Evolutionary conservation across 2,797 vertebrate genomes (phyloP).

Genomic region (Chrysolophus pictus): DNA sequence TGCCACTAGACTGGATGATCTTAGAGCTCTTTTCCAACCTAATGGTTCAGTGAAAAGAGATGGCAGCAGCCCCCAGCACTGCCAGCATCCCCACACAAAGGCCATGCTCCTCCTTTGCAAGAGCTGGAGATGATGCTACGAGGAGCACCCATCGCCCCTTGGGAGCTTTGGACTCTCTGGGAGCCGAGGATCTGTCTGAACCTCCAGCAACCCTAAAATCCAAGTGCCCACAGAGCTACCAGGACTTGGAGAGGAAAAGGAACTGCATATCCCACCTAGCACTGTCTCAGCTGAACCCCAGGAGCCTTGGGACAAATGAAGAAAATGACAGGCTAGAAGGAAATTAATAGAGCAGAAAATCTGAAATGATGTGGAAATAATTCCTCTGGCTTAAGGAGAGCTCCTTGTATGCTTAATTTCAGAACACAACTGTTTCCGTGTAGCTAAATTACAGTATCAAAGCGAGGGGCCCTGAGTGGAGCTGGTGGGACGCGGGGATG

Average conservation of each 20-base stretch:
- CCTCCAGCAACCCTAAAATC: not conserved
- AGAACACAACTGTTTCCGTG: not conserved
- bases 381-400: conserved; percentile 59
- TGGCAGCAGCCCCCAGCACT: not conserved
- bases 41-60: not conserved
- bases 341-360: conserved; percentile 80
- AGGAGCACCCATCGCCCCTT: not conserved
- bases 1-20: no score
- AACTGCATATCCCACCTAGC: not conserved
- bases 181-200: not conserved
- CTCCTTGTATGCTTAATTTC: conserved; percentile 54
- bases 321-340: conserved; percentile 65
- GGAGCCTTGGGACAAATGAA: conserved; percentile 44
- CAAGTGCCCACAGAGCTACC: not conserved
- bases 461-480: not conserved
- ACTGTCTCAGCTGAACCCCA: not conserved
- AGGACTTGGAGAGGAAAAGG: not conserved
- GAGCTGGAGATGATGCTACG: not conserved
- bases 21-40: no score
- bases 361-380: conserved; percentile 75
- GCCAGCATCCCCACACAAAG: not conserved
- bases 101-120: not conserved
- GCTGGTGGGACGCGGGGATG: not conserved
- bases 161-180: not conserved
- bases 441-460: conserved; percentile 67